Percentiles rank a stretch among this genome's conserved stretches.
Conservation (phyloP, 2,888 invertebrate genomes). For the Paralinhomoeus sp. region DNA sequence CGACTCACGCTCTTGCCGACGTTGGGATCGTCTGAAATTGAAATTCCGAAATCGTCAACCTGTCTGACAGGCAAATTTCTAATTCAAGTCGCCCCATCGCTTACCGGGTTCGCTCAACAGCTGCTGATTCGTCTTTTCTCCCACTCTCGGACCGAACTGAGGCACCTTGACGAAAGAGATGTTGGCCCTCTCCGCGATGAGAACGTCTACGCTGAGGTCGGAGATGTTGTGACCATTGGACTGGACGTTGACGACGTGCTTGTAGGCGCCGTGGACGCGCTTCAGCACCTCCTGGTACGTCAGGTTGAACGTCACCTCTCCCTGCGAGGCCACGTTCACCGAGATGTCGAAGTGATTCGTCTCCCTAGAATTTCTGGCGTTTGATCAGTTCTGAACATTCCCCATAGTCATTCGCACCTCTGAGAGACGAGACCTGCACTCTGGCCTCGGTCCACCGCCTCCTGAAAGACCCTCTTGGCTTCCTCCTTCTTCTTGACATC, state of each 20-base stretch:
- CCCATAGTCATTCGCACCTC: too few relatives aligned
- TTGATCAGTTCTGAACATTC: too few relatives aligned
- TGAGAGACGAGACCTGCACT: too few relatives aligned
- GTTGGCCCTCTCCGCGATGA: constrained; percentile 41
- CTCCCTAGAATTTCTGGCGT: background rate
- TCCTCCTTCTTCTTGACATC: constrained; percentile 18
- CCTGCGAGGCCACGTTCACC: constrained; percentile 4
- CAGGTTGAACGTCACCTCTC: constrained; percentile 41
- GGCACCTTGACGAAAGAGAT: constrained; percentile 41
- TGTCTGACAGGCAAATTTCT: too few relatives aligned
- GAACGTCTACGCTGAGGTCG: constrained; percentile 38
- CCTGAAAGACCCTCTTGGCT: constrained; percentile 12
- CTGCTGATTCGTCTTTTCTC: constrained; percentile 6
- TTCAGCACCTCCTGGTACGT: constrained; percentile 48
- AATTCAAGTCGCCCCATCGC: too few relatives aligned
- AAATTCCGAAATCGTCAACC: too few relatives aligned
- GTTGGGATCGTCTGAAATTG: too few relatives aligned
- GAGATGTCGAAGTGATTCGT: constrained; percentile 5
- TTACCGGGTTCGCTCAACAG: background rate
- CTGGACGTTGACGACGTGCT: constrained; percentile 44
- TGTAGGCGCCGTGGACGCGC: constrained; percentile 42
- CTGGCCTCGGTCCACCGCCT: too few relatives aligned
- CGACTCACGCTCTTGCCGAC: too few relatives aligned
- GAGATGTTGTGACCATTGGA: constrained; percentile 31
- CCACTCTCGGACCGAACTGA: constrained; percentile 27